Conservation (phyloP, 2,797 vertebrate genomes). For the Gallinago solitaria region DNA sequence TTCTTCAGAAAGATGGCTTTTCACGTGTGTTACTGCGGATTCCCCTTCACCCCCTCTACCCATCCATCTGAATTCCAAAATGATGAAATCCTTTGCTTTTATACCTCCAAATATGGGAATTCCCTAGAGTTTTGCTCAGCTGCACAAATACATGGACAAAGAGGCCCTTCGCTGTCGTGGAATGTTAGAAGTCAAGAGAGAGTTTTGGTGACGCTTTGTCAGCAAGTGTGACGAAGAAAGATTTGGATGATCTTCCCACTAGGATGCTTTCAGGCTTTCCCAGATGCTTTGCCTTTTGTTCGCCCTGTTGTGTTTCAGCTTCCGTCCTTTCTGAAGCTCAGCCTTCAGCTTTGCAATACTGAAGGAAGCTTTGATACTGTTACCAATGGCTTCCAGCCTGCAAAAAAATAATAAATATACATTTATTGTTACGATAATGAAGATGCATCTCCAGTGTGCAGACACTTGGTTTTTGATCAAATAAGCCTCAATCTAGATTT, state of each 20-base stretch:
- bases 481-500: background rate
- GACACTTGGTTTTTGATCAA: background rate
- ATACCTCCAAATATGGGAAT: conserved; percentile 29
- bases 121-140: background rate
- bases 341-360: conserved; percentile 71
- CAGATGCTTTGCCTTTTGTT: conserved; percentile 62
- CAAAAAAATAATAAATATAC: conserved; percentile 38
- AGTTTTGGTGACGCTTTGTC: conserved; percentile 22
- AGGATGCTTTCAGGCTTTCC: conserved; percentile 67
- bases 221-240: background rate
- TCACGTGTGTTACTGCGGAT: background rate
- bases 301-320: conserved; percentile 71
- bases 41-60: conserved; percentile 22
- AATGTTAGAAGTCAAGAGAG: conserved; percentile 43
- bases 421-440: background rate
- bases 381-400: conserved; percentile 76
- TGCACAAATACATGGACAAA: background rate
- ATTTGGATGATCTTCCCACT: background rate
- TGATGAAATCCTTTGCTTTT: conserved; percentile 13
- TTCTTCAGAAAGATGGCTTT: conserved; percentile 4
- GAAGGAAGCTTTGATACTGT: conserved; percentile 77
- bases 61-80: conserved; percentile 22
- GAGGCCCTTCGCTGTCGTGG: background rate
- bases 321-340: conserved; percentile 56
- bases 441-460: background rate